Conservation (phyloP, 2,113 vertebrate genomes). For the Strigops habroptila region DNA sequence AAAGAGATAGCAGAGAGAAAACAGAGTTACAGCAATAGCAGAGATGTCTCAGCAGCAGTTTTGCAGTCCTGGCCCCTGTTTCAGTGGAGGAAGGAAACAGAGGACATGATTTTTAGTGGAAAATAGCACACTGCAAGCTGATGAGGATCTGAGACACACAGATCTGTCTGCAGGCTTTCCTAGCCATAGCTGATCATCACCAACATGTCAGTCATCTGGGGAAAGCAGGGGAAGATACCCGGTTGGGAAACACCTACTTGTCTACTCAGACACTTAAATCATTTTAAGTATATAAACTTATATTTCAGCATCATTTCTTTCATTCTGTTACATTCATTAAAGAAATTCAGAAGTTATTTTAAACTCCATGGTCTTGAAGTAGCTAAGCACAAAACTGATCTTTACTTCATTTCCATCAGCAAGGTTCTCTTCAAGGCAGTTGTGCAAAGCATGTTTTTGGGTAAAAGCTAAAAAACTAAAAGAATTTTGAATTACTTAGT, state of each 20-base stretch:
- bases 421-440: background rate
- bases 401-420: background rate
- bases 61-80: background rate
- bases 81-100: accelerated
- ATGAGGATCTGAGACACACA: background rate
- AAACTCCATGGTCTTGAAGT: background rate
- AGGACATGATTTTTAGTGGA: background rate
- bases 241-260: background rate
- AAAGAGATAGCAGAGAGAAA: background rate
- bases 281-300: background rate
- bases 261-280: background rate
- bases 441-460: background rate
- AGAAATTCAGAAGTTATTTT: constrained; percentile 27
- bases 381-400: background rate
- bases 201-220: accelerated
- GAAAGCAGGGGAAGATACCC: background rate
- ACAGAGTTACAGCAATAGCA: background rate
- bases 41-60: background rate
- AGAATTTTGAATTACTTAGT: background rate
- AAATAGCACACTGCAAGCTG: background rate
- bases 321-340: background rate
- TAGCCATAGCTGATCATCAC: accelerated
- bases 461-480: background rate
- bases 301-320: background rate
- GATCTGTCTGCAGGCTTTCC: background rate